A percentile compares a stretch with the other conserved stretches of the same genome.
phyloP scores from a whole-genome alignment of 2,888 invertebrate genomes.

The Drosophila cognata region DNA sequence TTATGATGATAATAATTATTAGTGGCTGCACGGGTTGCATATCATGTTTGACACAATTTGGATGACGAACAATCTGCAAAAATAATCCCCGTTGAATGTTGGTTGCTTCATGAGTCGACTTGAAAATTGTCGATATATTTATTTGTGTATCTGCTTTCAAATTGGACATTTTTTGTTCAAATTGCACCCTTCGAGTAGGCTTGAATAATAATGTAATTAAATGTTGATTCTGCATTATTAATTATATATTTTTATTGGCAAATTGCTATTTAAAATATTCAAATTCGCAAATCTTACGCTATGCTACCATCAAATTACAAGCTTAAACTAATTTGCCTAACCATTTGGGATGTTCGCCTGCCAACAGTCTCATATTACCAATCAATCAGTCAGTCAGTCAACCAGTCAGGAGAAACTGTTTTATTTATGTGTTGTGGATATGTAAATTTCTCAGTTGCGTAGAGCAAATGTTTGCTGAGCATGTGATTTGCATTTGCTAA shows the following conservation, averaged over 20 bases:
- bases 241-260: background rate
- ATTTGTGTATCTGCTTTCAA: background rate
- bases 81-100: background rate
- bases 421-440: background rate
- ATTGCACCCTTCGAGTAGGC: background rate
- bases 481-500: background rate
- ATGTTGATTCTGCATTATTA: background rate
- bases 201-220: background rate
- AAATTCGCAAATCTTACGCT: background rate
- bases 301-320: background rate
- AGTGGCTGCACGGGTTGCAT: constrained; percentile 19
- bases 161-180: background rate
- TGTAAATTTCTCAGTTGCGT: background rate
- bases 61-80: background rate
- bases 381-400: background rate
- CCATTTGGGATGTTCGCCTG: background rate
- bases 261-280: background rate
- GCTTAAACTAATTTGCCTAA: background rate
- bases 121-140: background rate
- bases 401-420: background rate
- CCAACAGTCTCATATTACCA: background rate
- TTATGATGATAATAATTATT: constrained; percentile 6
- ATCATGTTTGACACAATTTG: background rate
- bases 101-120: background rate
- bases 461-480: background rate